phyloP scores from a whole-genome alignment of 2,113 vertebrate genomes.

The Lathamus discolor region DNA sequence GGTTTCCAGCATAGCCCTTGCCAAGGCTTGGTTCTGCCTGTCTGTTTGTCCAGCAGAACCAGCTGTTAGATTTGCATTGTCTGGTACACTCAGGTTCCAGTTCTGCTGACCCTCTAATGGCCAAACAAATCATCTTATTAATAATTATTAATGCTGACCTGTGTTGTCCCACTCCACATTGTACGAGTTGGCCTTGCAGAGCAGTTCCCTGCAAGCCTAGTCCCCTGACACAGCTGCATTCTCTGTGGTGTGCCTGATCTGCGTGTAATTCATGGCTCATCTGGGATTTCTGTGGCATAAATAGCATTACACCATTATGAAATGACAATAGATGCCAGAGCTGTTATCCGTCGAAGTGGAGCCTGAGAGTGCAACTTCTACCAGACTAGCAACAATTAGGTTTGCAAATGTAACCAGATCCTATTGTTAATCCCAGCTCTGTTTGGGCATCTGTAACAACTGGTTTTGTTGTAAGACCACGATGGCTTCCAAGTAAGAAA shows the following conservation, averaged over 20 bases:
- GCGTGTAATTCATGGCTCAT: background rate
- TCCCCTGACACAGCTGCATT: background rate
- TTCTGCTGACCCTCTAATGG: background rate
- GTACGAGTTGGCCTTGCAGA: background rate
- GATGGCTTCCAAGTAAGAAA: slow-evolving; percentile 51
- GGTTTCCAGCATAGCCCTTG: background rate
- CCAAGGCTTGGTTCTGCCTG: background rate
- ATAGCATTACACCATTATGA: slow-evolving; percentile 14
- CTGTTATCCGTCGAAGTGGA: background rate
- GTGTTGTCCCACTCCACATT: background rate
- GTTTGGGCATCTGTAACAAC: slow-evolving; percentile 44
- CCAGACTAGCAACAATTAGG: slow-evolving; percentile 20
- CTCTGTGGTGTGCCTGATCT: background rate
- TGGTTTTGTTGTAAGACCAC: slow-evolving; percentile 38
- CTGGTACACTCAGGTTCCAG: background rate
- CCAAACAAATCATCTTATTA: background rate
- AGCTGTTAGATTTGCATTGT: background rate
- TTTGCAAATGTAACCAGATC: slow-evolving; percentile 42
- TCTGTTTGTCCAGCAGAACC: background rate
- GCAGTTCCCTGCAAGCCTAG: background rate
- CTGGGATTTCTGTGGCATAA: slow-evolving; percentile 43
- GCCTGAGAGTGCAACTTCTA: background rate
- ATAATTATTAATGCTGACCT: background rate
- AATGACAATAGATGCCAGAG: slow-evolving; percentile 39
- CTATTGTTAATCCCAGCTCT: slow-evolving; percentile 37